Evolutionary conservation across 2,113 vertebrate species (phyloP), one percentile per base, ranked within the genome.

Genomic region (Petromus typicus): DNA sequence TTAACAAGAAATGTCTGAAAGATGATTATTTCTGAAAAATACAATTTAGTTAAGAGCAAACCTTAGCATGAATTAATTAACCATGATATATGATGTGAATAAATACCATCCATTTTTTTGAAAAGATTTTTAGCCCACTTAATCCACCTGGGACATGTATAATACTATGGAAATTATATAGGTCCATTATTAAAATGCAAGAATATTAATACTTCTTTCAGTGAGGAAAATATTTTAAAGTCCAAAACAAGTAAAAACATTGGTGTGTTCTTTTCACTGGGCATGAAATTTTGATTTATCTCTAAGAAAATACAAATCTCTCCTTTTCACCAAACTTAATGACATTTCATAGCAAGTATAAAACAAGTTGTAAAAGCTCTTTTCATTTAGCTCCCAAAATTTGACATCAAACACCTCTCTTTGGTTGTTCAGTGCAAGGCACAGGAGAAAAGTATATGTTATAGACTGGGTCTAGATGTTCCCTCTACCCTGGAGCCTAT

Each of bases 1-100:
- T 78, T 96, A 95, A 71, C 1, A 16, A 96, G 34, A 82, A n/a
- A 78, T 51, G 20, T 17, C 67, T 90, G 40, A 95, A 97, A 9
- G 87, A 67, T 59, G 4, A 64, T 81, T 95, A 45, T 56, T 90
- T n/a, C 56, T 96, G 23, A 67, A 89, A 96, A 90, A 40, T 5
- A 85, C 56, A 85, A 51, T 90, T 76, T 56, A 93, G 34, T 16
- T 92, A 59, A 57, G 90, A 92, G 25, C 12, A 90, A 95, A 63
- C 4, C 25, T 91, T 61, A 40, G 27, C 27, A 43, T 88, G 64
- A 93, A 88, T 90, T 95, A 93, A 93, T 92, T 57, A 84, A 64
- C 66, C 56, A 20, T 78, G 48, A 56, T 90, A 61, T 45, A 14
- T 37, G 37, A 75, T 93, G 69, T 84, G 30, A 27, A 59, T 85